Evolutionary conservation across 2,113 vertebrate genomes (phyloP).

Genomic region (human (Homo sapiens)): GRCh38 chr13:111615501-111616000

Average conservation of each 20-base stretch:
- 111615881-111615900: constrained; percentile 26
- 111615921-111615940: constrained; percentile 54
- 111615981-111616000: constrained; percentile 71
- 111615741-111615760: background rate
- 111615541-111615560: constrained; percentile 28
- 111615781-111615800: too few relatives aligned
- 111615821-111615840: background rate
- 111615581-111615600: background rate
- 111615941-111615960: constrained; percentile 66
- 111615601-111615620: background rate
- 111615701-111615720: background rate
- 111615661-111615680: background rate
- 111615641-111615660: accelerated
- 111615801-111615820: background rate
- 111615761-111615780: background rate
- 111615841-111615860: accelerated
- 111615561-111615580: background rate
- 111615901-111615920: constrained; percentile 56
- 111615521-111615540: background rate
- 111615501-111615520: background rate
- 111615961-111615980: constrained; percentile 72
- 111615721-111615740: background rate
- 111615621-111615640: background rate
- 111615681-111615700: accelerated
- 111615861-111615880: background rate